Evolutionary conservation across 2,113 vertebrate genomes (phyloP).

Genomic region (Nothocercus nigrocapillus): DNA sequence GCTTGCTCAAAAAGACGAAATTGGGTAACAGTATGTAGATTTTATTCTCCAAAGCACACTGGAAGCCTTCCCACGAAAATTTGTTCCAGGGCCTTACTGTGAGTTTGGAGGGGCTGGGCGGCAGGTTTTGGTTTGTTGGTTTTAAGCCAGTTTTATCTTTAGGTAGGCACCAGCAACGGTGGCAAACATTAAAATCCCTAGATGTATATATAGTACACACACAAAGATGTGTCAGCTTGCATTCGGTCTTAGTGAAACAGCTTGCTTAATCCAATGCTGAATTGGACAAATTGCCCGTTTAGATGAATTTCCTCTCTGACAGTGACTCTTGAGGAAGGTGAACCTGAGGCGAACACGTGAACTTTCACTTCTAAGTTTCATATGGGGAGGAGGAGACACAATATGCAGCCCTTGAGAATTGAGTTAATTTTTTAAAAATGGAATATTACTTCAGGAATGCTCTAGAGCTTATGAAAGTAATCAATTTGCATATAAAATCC

Average conservation of each 20-base stretch:
- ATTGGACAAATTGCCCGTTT: not conserved
- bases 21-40: not conserved
- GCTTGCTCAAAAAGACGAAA: not conserved
- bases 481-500: constrained; percentile 71
- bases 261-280: not conserved
- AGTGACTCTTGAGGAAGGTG: constrained; percentile 50
- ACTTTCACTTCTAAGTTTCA: constrained; percentile 2
- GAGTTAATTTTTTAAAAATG: constrained; percentile 33
- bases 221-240: not conserved
- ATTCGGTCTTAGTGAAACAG: not conserved
- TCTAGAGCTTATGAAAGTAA: constrained; percentile 68
- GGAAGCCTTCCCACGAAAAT: not conserved
- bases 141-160: not conserved
- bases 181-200: not conserved
- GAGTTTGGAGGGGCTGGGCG: not conserved
- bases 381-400: constrained; percentile 35
- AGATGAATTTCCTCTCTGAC: not conserved
- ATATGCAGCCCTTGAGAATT: constrained; percentile 54
- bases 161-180: not conserved
- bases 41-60: not conserved
- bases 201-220: not conserved
- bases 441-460: constrained; percentile 44
- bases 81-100: not conserved
- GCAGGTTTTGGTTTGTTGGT: not conserved
- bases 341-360: constrained; percentile 30